Evolutionary conservation across 2,113 vertebrate species (phyloP).

Genomic region (Dromas ardeola): DNA sequence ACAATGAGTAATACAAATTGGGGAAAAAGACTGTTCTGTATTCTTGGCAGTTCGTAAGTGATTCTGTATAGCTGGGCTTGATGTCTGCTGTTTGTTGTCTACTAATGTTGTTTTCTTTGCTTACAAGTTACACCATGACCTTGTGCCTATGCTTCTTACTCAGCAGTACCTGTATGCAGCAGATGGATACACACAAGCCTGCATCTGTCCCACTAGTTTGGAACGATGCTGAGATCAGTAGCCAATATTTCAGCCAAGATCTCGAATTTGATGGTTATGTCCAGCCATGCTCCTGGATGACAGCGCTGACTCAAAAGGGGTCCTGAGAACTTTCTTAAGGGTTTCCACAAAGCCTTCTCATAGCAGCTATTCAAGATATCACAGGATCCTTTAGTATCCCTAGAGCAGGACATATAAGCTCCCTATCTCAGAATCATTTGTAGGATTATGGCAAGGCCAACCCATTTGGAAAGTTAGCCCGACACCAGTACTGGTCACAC

Average conservation of each 20-base stretch:
- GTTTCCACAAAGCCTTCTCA: neutral
- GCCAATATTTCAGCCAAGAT: neutral
- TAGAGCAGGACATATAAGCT: neutral
- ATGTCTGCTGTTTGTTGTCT: neutral
- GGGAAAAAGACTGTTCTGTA: neutral
- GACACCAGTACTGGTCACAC: neutral
- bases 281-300: neutral
- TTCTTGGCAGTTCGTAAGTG: neutral
- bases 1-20: neutral
- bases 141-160: neutral
- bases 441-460: neutral
- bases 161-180: neutral
- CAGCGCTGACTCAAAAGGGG: neutral
- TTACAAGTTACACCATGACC: neutral
- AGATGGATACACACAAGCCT: neutral
- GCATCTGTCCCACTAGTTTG: neutral
- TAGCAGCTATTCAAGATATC: neutral
- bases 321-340: neutral
- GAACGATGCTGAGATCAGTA: neutral
- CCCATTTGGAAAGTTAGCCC: neutral
- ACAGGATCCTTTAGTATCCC: neutral
- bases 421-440: neutral
- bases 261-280: neutral
- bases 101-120: neutral
- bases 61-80: neutral